Percentiles rank a stretch among this genome's conserved stretches.
These are phyloP conservation scores for Myopa testacea DNA, from an alignment of 2,888 invertebrate genomes.

Conservation along the genomic window DNA sequence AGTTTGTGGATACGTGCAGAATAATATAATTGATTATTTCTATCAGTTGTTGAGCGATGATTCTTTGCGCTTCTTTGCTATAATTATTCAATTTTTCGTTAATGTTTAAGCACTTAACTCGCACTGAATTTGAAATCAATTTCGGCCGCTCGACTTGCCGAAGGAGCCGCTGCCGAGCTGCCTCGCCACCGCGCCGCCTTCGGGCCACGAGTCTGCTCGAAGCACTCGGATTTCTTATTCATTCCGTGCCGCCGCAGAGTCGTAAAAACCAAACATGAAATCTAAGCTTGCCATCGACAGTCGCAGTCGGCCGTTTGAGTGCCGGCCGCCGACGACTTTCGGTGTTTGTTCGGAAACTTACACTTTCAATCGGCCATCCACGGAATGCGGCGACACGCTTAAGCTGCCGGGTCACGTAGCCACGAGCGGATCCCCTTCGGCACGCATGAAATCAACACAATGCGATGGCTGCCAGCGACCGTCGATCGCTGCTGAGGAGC, in stretches of 20 bases:
- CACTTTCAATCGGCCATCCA: constrained; percentile 24
- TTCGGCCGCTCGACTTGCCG: too few species aligned
- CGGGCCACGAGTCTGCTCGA: too few species aligned
- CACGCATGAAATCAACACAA: constrained; percentile 50
- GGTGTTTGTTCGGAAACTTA: constrained; percentile 7
- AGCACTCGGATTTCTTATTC: background rate
- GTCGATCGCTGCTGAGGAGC: background rate
- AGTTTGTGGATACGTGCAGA: too few species aligned
- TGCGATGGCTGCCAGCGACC: constrained; percentile 45
- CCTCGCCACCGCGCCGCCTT: too few species aligned
- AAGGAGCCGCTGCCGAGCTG: too few species aligned
- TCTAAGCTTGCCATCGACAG: background rate
- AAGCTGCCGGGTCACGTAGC: constrained; percentile 18
- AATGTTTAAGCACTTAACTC: too few species aligned
- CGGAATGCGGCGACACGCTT: constrained; percentile 4
- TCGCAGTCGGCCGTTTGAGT: constrained; percentile 8
- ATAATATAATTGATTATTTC: background rate
- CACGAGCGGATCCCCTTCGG: background rate
- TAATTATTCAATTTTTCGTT: too few species aligned
- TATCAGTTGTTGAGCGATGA: too few species aligned
- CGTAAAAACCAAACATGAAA: constrained; percentile 7
- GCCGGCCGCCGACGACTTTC: constrained; percentile 18
- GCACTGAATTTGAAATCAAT: too few species aligned
- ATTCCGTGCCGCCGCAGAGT: background rate
- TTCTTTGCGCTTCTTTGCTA: too few species aligned